phyloP scores from a whole-genome alignment of 2,888 invertebrate genomes.

The Hypercompe scribonia region DNA sequence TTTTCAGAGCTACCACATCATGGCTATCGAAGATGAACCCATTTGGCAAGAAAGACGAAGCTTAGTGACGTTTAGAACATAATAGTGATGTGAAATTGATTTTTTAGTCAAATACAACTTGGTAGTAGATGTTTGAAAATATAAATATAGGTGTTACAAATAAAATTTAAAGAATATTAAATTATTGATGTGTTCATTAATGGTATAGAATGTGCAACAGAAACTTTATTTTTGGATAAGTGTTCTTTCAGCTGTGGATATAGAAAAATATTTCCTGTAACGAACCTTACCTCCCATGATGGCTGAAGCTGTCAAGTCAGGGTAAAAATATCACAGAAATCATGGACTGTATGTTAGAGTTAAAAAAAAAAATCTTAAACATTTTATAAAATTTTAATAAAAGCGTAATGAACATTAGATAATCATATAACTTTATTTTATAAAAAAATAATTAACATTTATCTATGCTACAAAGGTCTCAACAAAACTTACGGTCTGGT shows the following conservation, averaged over 20 bases:
- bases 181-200: not conserved
- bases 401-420: slow-evolving; percentile 6
- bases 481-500: slow-evolving; percentile 15
- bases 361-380: not conserved
- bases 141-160: slow-evolving; percentile 45
- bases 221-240: not conserved
- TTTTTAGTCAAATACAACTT: slow-evolving; percentile 72
- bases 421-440: slow-evolving; percentile 35
- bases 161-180: slow-evolving; percentile 12
- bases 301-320: no score
- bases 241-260: no score
- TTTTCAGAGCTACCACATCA: slow-evolving; percentile 79
- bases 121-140: slow-evolving; percentile 68
- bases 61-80: slow-evolving; percentile 64
- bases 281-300: no score
- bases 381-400: not conserved
- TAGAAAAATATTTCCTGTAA: no score
- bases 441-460: slow-evolving; percentile 35
- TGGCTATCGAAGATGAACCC: slow-evolving; percentile 93
- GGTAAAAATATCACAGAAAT: no score
- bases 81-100: slow-evolving; percentile 63
- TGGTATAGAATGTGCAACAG: not conserved
- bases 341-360: not conserved
- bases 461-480: slow-evolving; percentile 16
- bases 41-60: slow-evolving; percentile 90